phyloP scores from a whole-genome alignment of 2,113 vertebrate genomes.

The Mungos mungo region DNA sequence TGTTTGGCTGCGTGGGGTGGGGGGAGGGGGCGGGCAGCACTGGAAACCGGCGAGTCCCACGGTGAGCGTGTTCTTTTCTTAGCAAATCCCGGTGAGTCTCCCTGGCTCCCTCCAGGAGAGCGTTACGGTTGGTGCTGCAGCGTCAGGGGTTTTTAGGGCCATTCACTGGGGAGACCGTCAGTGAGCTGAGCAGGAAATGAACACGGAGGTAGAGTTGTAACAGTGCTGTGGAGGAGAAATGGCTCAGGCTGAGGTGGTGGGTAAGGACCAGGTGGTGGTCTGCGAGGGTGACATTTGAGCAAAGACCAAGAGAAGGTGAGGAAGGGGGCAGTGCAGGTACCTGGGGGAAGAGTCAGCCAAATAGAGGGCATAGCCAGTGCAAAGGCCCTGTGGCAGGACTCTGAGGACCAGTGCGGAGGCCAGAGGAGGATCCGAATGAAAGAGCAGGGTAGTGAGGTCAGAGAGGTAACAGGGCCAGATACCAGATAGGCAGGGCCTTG shows the following conservation, averaged over 20 bases:
- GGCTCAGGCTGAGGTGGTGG: not conserved
- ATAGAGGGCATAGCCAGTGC: not conserved
- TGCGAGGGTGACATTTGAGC: not conserved
- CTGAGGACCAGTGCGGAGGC: not conserved
- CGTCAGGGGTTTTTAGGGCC: not conserved
- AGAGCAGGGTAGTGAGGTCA: not conserved
- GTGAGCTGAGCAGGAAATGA: not conserved
- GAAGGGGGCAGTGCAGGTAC: no score
- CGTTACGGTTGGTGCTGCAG: not conserved
- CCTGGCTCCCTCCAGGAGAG: not conserved
- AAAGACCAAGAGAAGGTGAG: not conserved
- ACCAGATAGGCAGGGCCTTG: accelerated
- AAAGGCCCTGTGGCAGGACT: not conserved
- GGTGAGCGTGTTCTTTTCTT: no score
- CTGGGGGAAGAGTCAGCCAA: not conserved
- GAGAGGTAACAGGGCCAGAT: not conserved
- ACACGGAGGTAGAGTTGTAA: not conserved
- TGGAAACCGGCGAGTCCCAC: not conserved
- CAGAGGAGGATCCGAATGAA: not conserved
- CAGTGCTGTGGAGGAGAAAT: not conserved
- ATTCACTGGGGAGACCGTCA: not conserved
- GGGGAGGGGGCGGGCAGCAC: not conserved
- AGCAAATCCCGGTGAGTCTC: not conserved
- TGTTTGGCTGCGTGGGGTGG: not conserved
- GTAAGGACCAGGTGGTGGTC: not conserved